A percentile compares a stretch with the other conserved stretches of the same genome.
Conservation (phyloP, 1,140 invertebrate species). For the Leptoteleia sp. region DNA sequence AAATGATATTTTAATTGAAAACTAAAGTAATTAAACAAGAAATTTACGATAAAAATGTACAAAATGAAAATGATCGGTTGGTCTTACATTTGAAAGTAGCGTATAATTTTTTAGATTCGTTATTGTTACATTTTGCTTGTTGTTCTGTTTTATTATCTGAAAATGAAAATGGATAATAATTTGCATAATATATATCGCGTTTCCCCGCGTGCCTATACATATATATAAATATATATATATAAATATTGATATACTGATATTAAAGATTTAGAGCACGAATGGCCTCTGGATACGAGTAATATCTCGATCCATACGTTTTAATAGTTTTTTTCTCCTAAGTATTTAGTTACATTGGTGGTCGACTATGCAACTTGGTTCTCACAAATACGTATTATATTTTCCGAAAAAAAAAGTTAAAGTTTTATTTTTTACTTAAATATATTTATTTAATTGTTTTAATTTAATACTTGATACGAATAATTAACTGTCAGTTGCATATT, state of each 20-base stretch:
- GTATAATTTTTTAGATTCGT: constrained; percentile 48
- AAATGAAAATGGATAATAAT: constrained; percentile 35
- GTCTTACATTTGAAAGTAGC: constrained; percentile 20
- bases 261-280: constrained; percentile 62
- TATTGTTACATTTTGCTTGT: constrained; percentile 55
- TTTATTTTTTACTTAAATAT: background rate
- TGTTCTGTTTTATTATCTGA: constrained; percentile 50
- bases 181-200: constrained; percentile 61
- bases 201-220: constrained; percentile 64
- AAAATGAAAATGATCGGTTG: constrained; percentile 16
- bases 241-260: constrained; percentile 59
- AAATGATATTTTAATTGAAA: constrained; percentile 7
- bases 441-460: too few species aligned
- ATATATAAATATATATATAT: constrained; percentile 54
- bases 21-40: constrained; percentile 2
- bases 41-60: constrained; percentile 23
- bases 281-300: constrained; percentile 48
- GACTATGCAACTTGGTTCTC: constrained; percentile 22
- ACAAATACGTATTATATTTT: background rate
- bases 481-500: constrained; percentile 29
- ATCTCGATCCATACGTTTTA: constrained; percentile 42
- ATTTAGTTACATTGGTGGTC: constrained; percentile 35
- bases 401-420: background rate
- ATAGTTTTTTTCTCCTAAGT: constrained; percentile 13
- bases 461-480: background rate